Evolutionary conservation across 2,797 vertebrate species (phyloP), one percentile per base, ranked within the genome.

Genomic region (Melopsittacus undulatus): DNA sequence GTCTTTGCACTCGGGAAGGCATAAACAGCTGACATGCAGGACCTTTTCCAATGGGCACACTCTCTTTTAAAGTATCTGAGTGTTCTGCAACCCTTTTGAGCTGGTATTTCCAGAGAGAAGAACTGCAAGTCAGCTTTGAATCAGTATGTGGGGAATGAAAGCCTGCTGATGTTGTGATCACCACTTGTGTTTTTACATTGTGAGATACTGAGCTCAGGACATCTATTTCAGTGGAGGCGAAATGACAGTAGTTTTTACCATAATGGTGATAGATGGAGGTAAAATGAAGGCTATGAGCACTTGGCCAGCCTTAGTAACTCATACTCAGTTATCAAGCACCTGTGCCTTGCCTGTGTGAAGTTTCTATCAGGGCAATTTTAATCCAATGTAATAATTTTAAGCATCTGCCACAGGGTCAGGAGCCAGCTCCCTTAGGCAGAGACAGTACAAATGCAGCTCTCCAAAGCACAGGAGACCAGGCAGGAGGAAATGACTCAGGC

Each of bases 71-170:
- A 69, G 51, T 15, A 51, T 59, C 43, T 52, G 62, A 42, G 52
- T 42, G 36, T 57, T 93, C 76, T 87, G 62, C 59, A 90, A 24
- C 20, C 26, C 59, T 69, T 81, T 79, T 13, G 30, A 90, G 69
- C 19, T 81, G 49, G 38, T 57, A 22, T 92, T 90, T 79, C 54
- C 56, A 74, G 70, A 48, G 42, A 48, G 42, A 52, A 46, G 34
- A 91, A 42, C 46, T 87, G 78, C 69, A 90, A 91, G 83, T 78
- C 73, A 94, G 46, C 77, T 90, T 76, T 34, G 59, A 74, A 76
- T 45, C 57, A 57, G 38, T 13, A 8, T 6, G 52, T 40, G 26
- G 11, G 26, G 51, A 83, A 67, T 1, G 7, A 89, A 63, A 88
- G 30, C 40, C 27, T 74, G 40, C 32, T 1, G 1, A 3, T 26